These are phyloP conservation scores for Phortica magna DNA, from an alignment of 2,888 invertebrate genomes.

Conservation along the genomic window DNA sequence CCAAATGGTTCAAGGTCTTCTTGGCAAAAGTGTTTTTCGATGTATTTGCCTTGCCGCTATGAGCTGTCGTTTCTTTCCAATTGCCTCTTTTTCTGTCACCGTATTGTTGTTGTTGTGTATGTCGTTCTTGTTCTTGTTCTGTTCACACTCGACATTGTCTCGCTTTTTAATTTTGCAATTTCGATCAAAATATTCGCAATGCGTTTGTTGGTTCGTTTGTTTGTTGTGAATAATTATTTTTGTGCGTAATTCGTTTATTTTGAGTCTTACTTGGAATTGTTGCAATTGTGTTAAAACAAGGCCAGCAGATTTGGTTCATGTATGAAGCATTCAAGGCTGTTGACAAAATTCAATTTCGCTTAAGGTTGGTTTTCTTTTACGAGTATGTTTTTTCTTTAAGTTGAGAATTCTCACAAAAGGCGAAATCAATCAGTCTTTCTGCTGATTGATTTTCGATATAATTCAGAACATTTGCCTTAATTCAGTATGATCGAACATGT, in stretches of 20 bases:
- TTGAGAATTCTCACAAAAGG: no score
- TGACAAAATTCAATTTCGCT: no score
- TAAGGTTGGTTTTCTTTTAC: no score
- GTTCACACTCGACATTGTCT: slow-evolving; percentile 1
- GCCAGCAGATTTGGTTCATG: not conserved
- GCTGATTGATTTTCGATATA: no score
- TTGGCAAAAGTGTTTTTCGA: slow-evolving; percentile 61
- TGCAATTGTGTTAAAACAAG: not conserved
- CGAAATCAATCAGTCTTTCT: no score
- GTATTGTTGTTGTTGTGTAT: slow-evolving; percentile 5
- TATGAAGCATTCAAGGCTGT: no score
- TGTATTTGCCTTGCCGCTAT: slow-evolving; percentile 49
- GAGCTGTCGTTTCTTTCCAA: slow-evolving; percentile 31
- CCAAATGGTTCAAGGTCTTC: slow-evolving; percentile 68
- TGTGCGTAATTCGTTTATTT: not conserved
- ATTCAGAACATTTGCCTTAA: no score
- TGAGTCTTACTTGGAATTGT: not conserved
- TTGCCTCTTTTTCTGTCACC: not conserved
- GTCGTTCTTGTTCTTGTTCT: not conserved
- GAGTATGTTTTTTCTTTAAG: no score
- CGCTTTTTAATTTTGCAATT: not conserved
- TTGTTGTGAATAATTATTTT: not conserved
- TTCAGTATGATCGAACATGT: not conserved
- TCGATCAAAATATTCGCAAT: not conserved
- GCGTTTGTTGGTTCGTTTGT: not conserved